Conservation (phyloP, 1,140 invertebrate genomes). For the Argopecten irradians region DNA sequence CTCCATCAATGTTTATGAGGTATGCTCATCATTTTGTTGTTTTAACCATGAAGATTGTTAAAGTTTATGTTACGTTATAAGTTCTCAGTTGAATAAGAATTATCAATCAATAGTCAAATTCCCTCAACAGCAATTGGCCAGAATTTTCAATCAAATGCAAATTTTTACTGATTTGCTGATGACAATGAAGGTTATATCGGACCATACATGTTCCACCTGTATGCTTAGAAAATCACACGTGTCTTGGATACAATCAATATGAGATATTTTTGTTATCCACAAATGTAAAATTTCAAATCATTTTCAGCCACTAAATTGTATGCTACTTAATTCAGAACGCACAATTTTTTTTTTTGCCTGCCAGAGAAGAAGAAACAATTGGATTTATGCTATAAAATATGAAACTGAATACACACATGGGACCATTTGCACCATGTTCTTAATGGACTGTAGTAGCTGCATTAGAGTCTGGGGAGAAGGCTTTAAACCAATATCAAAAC, state of each 20-base stretch:
- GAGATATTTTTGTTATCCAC: neutral
- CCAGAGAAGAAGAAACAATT: constrained; percentile 7
- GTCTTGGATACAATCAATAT: neutral
- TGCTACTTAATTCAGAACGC: neutral
- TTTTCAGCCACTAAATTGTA: neutral
- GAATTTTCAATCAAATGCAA: neutral
- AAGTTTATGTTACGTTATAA: too few relatives aligned
- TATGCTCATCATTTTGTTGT: too few relatives aligned
- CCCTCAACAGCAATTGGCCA: neutral
- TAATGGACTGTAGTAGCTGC: neutral
- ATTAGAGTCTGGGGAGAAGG: neutral
- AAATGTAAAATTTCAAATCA: neutral
- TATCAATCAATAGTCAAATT: neutral
- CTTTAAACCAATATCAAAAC: neutral
- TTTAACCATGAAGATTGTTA: too few relatives aligned
- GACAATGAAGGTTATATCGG: neutral
- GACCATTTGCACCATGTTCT: neutral
- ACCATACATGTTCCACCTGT: neutral
- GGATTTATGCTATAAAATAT: constrained; percentile 18
- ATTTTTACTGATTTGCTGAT: neutral
- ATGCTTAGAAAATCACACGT: neutral
- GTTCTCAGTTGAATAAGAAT: too few relatives aligned
- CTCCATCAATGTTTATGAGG: too few relatives aligned
- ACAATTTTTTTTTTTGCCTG: neutral
- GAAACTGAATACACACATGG: constrained; percentile 5